Evolutionary conservation across 2,888 invertebrate genomes (phyloP).

Genomic region (Amblyteles armatorius): DNA sequence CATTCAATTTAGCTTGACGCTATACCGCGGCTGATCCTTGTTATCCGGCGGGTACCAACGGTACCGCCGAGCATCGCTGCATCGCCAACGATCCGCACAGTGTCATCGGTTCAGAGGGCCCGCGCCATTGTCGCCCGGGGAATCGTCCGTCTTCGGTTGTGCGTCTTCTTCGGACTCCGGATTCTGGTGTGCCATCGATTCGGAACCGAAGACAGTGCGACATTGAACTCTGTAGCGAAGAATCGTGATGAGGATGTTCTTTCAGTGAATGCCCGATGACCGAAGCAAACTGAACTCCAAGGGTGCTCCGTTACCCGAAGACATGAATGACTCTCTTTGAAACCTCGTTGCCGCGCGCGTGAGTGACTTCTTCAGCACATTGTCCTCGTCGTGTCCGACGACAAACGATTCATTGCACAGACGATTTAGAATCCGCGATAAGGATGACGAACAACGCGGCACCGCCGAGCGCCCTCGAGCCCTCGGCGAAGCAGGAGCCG

Average conservation of each 20-base stretch:
- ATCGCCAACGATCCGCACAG: constrained; percentile 43
- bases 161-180: background rate
- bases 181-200: background rate
- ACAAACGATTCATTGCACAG: background rate
- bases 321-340: background rate
- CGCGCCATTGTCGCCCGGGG: background rate
- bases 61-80: constrained; percentile 33
- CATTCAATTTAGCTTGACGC: constrained; percentile 46
- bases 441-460: constrained; percentile 62
- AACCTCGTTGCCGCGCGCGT: background rate
- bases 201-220: background rate
- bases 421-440: background rate
- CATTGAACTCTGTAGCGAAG: background rate
- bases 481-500: constrained; percentile 41
- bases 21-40: constrained; percentile 56
- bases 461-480: constrained; percentile 47
- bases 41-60: constrained; percentile 56
- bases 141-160: constrained; percentile 25
- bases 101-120: constrained; percentile 50
- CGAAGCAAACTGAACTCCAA: background rate
- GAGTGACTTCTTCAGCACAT: background rate
- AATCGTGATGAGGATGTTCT: background rate
- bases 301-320: background rate
- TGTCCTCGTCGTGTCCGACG: background rate
- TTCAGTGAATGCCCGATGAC: background rate